A percentile compares a stretch with the other conserved stretches of the same genome.
Conservation (phyloP, 2,888 invertebrate genomes). For the Slavum lentiscoides region DNA sequence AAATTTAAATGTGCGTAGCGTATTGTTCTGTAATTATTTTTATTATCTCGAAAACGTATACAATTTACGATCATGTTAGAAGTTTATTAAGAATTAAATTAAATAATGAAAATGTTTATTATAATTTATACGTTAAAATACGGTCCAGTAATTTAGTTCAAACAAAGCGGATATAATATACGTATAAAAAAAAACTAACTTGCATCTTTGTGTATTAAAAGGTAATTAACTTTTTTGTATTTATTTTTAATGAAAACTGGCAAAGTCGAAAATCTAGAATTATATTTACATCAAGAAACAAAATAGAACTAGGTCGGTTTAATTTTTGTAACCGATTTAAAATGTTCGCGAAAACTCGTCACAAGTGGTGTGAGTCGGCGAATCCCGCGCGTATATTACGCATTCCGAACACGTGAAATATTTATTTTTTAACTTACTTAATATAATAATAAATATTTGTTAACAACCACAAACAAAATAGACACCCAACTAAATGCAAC, state of each 20-base stretch:
- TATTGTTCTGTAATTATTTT: not conserved
- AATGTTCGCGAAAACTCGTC: too few relatives aligned
- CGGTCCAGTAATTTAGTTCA: not conserved
- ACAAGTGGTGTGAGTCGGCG: too few relatives aligned
- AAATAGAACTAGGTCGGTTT: not conserved
- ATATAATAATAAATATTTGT: too few relatives aligned
- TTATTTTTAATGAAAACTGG: not conserved
- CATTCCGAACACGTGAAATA: too few relatives aligned
- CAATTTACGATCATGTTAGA: not conserved
- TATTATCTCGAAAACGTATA: not conserved
- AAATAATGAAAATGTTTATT: slow-evolving; percentile 16
- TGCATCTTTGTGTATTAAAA: not conserved
- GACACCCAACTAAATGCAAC: too few relatives aligned
- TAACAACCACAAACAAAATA: too few relatives aligned
- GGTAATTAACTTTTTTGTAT: not conserved
- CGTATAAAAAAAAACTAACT: not conserved
- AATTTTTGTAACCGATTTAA: too few relatives aligned
- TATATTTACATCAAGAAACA: not conserved
- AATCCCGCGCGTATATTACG: too few relatives aligned
- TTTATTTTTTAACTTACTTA: too few relatives aligned
- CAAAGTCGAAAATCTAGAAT: not conserved
- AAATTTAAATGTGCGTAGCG: not conserved
- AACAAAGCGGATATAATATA: not conserved
- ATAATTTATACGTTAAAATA: not conserved
- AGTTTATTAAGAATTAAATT: not conserved